phyloP scores from a whole-genome alignment of 2,888 invertebrate species.

The Tenodera sinensis region DNA sequence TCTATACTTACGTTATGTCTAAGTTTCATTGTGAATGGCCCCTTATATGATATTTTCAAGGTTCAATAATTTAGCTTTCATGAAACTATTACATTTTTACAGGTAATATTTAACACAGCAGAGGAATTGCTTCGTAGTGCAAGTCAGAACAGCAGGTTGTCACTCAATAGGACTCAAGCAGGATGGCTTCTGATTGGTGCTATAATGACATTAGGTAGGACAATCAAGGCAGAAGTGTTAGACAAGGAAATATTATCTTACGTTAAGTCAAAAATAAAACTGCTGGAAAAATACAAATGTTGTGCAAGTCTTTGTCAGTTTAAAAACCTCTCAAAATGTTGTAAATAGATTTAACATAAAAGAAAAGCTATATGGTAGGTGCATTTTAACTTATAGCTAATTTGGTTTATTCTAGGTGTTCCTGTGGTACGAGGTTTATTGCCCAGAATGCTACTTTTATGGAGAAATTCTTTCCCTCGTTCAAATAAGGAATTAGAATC shows the following conservation, averaged over 20 bases:
- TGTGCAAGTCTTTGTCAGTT: too few relatives aligned
- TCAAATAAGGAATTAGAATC: conserved; percentile 95
- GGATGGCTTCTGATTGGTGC: conserved; percentile 97
- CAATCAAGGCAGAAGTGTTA: not conserved
- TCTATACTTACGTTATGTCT: not conserved
- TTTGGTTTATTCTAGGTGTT: conserved; percentile 56
- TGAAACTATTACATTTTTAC: conserved; percentile 20
- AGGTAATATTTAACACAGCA: conserved; percentile 90
- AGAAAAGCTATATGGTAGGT: not conserved
- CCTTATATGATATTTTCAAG: not conserved
- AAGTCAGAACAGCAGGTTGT: conserved; percentile 92
- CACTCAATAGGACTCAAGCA: conserved; percentile 91
- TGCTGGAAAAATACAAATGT: too few relatives aligned
- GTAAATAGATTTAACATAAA: too few relatives aligned
- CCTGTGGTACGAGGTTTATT: conserved; percentile 89
- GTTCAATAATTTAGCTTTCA: not conserved
- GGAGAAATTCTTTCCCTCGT: conserved; percentile 97
- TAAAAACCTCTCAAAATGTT: too few relatives aligned
- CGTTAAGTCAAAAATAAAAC: too few relatives aligned
- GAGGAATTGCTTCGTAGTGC: conserved; percentile 95
- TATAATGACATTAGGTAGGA: conserved; percentile 85
- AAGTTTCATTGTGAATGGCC: not conserved
- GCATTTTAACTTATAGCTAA: too few relatives aligned
- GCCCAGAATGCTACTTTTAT: conserved; percentile 88
- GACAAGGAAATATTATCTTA: too few relatives aligned